Evolutionary conservation across 2,888 invertebrate species (phyloP), one percentile per base, ranked within the genome.

Genomic region (Hedya salicella): DNA sequence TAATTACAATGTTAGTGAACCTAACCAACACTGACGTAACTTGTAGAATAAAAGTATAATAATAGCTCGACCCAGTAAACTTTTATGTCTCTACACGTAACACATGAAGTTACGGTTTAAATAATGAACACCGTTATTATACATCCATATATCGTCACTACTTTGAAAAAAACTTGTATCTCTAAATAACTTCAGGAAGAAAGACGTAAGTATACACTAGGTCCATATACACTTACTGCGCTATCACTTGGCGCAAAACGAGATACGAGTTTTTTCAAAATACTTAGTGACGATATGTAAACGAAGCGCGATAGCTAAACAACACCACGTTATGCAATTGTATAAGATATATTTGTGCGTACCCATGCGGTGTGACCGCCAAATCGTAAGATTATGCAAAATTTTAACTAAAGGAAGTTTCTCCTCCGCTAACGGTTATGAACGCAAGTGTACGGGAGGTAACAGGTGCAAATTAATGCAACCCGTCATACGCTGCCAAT

Each of bases 301-400:
- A 53, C 13, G 16, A 14, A 39, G 36, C 53, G 13, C 14, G 17
- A 39, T 32, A 42, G 25, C 25, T 25, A 39, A n/a, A 40, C 30
- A 42, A 42, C 68, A 68, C 67, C 60, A 66, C 32, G 46, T 75
- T 72, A 70, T 67, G 59, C 69, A 74, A 76, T 68, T 59, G 30
- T 65, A 61, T 68, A 67, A 67, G 69, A 73, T 70, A 25, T 25
- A 25, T 25, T 66, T 71, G 64, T 42, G 70, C 73, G 71, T 70
- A 63, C 73, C 69, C 73, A 76, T 73, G 69, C 71, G 73, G 72
- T 78, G 76, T 78, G 75, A 76, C 77, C 67, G 68, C 70, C 75
- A 79, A 80, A 82, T 78, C 74, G 75, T 73, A 48, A 76, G 75
- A 80, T 82, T 81, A 81, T 83, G 79, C 78, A 79, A 81, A 81